Base-by-base conservation (phyloP, 2,888 invertebrate species). In the Smittia sp. region DNA sequence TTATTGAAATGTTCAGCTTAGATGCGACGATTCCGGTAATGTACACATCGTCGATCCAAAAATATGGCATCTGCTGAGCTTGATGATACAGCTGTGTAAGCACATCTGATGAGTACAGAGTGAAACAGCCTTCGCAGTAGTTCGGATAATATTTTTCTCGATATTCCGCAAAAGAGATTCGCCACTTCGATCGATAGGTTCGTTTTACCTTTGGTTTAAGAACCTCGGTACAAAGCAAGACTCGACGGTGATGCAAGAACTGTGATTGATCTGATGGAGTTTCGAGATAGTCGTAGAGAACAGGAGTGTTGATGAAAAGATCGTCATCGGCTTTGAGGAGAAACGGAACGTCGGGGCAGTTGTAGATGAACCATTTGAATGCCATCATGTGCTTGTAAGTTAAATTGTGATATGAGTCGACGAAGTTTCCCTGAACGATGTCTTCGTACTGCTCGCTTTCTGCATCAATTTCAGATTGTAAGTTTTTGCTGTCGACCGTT, bases 361-460 rank as follows among this genome's bases (percentile, higher is more conserved):
- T 86, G 77, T 88, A 88, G 0, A 86, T 82, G 20, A 89, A 87
- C 89, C 93, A 93, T 78, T 92, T 92, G 62, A 93, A 83, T 0
- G 89, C 90, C 87, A 92, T 92, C 4, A 90, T 88, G 80, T 93
- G 92, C 79, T 94, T 94, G 77, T 93, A 90, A 0, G 93, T 93
- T 82, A 94, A 86, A 80, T 94, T 94, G 68, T 88, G 85, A 78
- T 94, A 94, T 0, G 88, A 85, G 81, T 94, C 94, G 52, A 85
- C 76, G 78, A 93, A 94, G 74, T 85, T 88, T 0, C 93, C 93
- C 78, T 92, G 91, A 15, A 93, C 85, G 69, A 94, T 83, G 78
- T 94, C 94, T 0, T 84, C 84, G 77, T 87, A 84, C 0, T 80
- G 78, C 0, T 78, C 78, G 77, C 87, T 86, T 78, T 92, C 91